phyloP scores from a whole-genome alignment of 2,797 vertebrate species.

The Pogonophryne albipinna region DNA sequence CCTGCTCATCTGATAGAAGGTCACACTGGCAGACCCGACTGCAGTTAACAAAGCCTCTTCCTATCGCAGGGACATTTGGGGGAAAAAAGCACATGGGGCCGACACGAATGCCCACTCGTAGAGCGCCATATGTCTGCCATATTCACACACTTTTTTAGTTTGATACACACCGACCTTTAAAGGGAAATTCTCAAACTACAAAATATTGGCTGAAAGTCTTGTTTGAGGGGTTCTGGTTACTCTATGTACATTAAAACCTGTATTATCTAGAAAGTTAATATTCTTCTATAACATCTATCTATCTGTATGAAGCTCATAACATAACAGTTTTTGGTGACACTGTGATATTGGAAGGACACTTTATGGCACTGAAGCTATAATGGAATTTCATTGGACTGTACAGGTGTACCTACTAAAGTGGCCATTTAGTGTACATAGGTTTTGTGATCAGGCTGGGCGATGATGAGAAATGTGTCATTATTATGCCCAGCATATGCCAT shows the following conservation, averaged over 20 bases:
- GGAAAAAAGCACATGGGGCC: slow-evolving; percentile 47
- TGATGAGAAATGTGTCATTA: background rate
- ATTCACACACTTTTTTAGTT: slow-evolving; percentile 33
- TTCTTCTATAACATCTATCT: background rate
- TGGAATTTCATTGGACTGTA: background rate
- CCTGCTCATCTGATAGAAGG: slow-evolving; percentile 58
- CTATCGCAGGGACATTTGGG: slow-evolving; percentile 51
- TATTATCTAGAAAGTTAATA: background rate
- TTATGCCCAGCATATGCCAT: background rate
- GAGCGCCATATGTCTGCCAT: slow-evolving; percentile 42
- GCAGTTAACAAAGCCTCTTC: slow-evolving; percentile 47
- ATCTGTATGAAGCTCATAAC: background rate
- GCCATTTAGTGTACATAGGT: background rate
- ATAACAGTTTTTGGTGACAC: too few relatives aligned
- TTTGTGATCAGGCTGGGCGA: background rate
- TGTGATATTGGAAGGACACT: too few relatives aligned
- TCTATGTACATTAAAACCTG: background rate
- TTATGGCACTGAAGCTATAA: too few relatives aligned
- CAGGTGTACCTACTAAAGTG: background rate
- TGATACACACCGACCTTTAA: slow-evolving; percentile 57
- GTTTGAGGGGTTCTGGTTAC: slow-evolving; percentile 8
- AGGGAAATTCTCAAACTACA: slow-evolving; percentile 39
- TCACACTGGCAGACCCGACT: slow-evolving; percentile 44
- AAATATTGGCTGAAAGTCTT: slow-evolving; percentile 19
- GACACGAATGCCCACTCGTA: slow-evolving; percentile 45